phyloP scores from a whole-genome alignment of 2,113 vertebrate species.

The Muscicapa adusta region DNA sequence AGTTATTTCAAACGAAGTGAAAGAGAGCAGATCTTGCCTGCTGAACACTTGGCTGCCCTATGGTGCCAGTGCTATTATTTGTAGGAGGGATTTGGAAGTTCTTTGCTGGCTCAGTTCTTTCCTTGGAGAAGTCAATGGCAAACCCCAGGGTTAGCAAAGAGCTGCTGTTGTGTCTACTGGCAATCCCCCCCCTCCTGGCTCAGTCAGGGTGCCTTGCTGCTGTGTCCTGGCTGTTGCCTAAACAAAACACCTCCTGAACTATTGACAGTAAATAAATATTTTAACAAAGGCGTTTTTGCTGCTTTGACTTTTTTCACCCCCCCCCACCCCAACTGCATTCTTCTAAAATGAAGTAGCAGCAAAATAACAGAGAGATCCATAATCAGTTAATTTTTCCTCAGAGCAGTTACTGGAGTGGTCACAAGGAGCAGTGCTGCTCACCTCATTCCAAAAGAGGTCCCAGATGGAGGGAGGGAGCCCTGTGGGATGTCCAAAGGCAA shows the following conservation, averaged over 20 bases:
- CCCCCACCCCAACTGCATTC: neutral
- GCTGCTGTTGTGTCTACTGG: neutral
- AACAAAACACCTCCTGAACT: neutral
- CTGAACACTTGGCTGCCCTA: accelerated
- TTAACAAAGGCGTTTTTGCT: neutral
- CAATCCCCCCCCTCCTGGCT: neutral
- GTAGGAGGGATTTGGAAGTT: neutral
- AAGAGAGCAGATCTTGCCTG: neutral
- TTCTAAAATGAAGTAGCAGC: neutral
- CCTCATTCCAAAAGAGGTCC: neutral
- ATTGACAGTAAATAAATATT: neutral
- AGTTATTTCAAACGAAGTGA: neutral
- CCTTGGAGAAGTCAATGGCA: neutral
- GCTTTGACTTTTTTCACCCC: neutral
- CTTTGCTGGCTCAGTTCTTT: neutral
- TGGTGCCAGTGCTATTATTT: neutral
- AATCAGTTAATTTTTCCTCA: neutral
- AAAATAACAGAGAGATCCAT: neutral
- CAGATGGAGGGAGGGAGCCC: neutral
- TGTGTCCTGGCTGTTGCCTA: neutral
- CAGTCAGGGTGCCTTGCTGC: neutral
- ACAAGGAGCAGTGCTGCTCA: neutral
- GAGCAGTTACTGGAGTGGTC: neutral
- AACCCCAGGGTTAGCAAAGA: neutral
- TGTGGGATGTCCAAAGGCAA: neutral